These are phyloP conservation scores for Oreonectes daqikongensis DNA, from an alignment of 2,797 vertebrate species.

Conservation along the genomic window DNA sequence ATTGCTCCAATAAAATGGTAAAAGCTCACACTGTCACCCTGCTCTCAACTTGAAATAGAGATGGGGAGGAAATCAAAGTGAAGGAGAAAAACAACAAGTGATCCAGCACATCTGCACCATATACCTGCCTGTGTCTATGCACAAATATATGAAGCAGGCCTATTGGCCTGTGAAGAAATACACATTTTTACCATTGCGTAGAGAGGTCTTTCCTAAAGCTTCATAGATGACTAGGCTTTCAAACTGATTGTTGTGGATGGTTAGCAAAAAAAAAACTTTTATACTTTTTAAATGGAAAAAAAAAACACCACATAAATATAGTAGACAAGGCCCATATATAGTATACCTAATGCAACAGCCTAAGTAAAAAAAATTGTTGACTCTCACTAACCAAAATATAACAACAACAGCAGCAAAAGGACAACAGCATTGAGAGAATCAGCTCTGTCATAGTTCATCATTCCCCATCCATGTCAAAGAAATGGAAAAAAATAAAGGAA, in stretches of 20 bases:
- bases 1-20: slow-evolving; percentile 80
- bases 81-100: slow-evolving; percentile 69
- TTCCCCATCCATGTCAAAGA: slow-evolving; percentile 32
- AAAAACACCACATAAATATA: slow-evolving; percentile 71
- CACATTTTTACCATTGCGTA: background rate
- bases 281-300: too few species aligned
- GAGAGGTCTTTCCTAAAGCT: background rate
- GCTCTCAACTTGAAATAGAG: slow-evolving; percentile 62
- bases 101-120: slow-evolving; percentile 65
- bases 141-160: background rate
- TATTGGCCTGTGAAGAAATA: background rate
- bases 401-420: slow-evolving; percentile 13
- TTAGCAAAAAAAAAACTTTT: too few species aligned
- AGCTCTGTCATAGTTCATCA: slow-evolving; percentile 20
- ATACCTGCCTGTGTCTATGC: background rate
- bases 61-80: slow-evolving; percentile 56
- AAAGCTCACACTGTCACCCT: slow-evolving; percentile 66
- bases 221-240: background rate
- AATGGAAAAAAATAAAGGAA: slow-evolving; percentile 13
- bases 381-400: slow-evolving; percentile 1
- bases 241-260: too few species aligned
- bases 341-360: slow-evolving; percentile 44
- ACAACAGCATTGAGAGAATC: slow-evolving; percentile 39
- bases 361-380: slow-evolving; percentile 32
- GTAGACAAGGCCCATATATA: too few species aligned